Base-by-base conservation (phyloP, 2,888 invertebrate genomes). In the Thumatha senex region DNA sequence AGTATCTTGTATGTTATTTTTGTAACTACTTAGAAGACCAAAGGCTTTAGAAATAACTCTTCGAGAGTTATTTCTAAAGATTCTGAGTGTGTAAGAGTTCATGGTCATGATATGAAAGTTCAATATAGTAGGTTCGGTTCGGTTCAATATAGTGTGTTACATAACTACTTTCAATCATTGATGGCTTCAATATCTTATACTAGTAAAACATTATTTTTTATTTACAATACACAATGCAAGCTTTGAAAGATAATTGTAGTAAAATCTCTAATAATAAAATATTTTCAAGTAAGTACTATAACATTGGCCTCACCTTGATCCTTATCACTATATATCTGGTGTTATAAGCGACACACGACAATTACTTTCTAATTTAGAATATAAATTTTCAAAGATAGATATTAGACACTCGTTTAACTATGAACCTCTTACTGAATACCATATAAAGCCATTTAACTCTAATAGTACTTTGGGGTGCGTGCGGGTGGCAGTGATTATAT, bases 221-320 rank as follows among this genome's bases (percentile, higher is more conserved):
- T 18, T 15, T 18, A 34, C 33, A 43, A 33, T 34, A n/a, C 33
- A 18, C 9, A 12, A 18, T 15, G 42, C 33, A 43, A 34, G 42
- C 18, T n/a, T 43, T 42, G 31, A 15, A 33, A 31, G 18, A 43
- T 34, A 43, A 33, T 33, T 14, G 15, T 33, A 42, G n/a, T 33
- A 18, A 42, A 33, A 42, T 18, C 8, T 9, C n/a, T 42, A 42
- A 34, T 33, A 18, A 43, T 5, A 43, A 43, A 43, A 43, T 43
- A 34, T 18, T 15, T 12, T 12, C 14, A 10, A 30, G 5, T 12
- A 34, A 34, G 33, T 43, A 18, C 33, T 33, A 24, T 43, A 43
- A 7, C n/a, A 12, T 43, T 18, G 18, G 4, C 18, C 33, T 33
- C 31, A 33, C 42, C 33, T 33, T 34, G 18, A 5, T 43, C 9